phyloP scores from a whole-genome alignment of 2,888 invertebrate genomes.

The Drosophila anceps region DNA sequence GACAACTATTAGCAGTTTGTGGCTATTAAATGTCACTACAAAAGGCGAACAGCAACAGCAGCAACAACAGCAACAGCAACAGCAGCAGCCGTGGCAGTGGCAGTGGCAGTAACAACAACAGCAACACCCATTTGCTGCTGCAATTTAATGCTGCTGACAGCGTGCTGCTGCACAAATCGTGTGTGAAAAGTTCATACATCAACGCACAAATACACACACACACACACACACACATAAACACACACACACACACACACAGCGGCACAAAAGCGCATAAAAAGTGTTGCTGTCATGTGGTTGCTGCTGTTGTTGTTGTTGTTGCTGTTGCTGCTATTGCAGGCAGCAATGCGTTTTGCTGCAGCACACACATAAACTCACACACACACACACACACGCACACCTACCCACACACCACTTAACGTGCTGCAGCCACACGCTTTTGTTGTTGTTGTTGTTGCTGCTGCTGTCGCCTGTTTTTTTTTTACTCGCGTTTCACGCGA shows the following conservation, averaged over 20 bases:
- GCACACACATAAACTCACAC: constrained; percentile 27
- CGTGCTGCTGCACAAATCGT: constrained; percentile 66
- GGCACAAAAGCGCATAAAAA: constrained; percentile 69
- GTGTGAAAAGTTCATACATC: constrained; percentile 75
- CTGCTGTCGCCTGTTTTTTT: constrained; percentile 18
- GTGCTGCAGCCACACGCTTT: constrained; percentile 35
- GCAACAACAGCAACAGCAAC: constrained; percentile 4
- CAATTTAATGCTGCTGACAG: constrained; percentile 48
- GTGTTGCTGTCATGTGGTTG: constrained; percentile 72
- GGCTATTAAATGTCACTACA: constrained; percentile 74
- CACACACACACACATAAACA: constrained; percentile 27
- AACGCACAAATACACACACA: constrained; percentile 42
- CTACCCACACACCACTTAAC: constrained; percentile 18
- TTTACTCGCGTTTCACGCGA: constrained; percentile 71
- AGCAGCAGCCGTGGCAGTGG: no score
- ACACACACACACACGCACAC: constrained; percentile 23
- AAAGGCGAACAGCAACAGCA: constrained; percentile 38
- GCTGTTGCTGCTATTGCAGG: constrained; percentile 65
- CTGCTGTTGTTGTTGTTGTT: constrained; percentile 36
- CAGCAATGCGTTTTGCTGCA: constrained; percentile 78
- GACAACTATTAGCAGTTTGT: constrained; percentile 75
- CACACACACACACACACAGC: constrained; percentile 25
- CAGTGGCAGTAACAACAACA: constrained; percentile 1
- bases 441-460: constrained; percentile 31
- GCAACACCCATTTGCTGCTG: constrained; percentile 21